Evolutionary conservation across 2,888 invertebrate species (phyloP).

Genomic region (Drosophila subsilvestris): DNA sequence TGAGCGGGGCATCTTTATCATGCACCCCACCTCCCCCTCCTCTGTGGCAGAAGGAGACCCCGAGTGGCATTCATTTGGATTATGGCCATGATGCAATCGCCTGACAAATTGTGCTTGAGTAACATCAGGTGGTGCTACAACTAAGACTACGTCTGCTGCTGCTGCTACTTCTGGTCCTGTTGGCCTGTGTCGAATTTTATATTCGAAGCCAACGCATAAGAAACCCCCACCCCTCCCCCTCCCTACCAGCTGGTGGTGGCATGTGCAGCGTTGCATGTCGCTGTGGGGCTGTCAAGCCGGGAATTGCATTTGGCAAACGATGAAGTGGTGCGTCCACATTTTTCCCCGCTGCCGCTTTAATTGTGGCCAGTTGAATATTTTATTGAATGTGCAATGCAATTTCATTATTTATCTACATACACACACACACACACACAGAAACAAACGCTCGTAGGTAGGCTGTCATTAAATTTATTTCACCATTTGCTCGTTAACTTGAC

Average conservation of each 20-base stretch:
- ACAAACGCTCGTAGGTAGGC: constrained; percentile 26
- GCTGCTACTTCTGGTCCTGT: constrained; percentile 45
- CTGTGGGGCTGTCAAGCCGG: constrained; percentile 54
- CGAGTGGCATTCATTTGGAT: constrained; percentile 28
- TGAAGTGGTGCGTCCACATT: constrained; percentile 54
- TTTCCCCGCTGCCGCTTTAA: constrained; percentile 59
- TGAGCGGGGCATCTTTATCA: constrained; percentile 24
- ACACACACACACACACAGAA: constrained; percentile 7
- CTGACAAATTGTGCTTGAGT: constrained; percentile 60
- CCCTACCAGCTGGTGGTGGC: neutral
- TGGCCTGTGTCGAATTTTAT: constrained; percentile 36
- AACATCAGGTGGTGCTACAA: neutral
- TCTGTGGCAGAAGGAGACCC: neutral
- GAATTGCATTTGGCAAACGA: constrained; percentile 50
- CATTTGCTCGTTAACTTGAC: constrained; percentile 53
- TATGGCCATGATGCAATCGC: constrained; percentile 55
- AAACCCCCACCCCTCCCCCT: neutral
- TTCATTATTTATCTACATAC: constrained; percentile 49
- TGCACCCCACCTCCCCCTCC: neutral
- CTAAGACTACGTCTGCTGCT: neutral
- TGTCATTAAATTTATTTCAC: constrained; percentile 47
- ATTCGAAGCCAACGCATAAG: constrained; percentile 33
- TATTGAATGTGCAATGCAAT: constrained; percentile 61
- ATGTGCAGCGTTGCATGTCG: constrained; percentile 54
- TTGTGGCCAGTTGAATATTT: constrained; percentile 51